phyloP scores from a whole-genome alignment of 1,140 invertebrate species.

The Meloidogyne floridensis region DNA sequence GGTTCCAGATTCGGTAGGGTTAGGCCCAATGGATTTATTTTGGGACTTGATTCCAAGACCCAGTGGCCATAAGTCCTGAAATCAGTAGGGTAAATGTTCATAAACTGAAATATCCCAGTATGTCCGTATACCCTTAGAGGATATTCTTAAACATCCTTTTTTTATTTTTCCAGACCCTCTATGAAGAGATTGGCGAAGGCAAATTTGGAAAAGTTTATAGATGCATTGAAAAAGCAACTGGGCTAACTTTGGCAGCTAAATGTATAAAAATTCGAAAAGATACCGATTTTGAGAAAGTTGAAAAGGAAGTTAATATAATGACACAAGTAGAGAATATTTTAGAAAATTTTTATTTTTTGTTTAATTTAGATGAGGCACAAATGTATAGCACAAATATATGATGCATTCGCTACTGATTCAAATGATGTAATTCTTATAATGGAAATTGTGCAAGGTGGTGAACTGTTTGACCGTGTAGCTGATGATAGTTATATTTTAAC shows the following conservation, averaged over 20 bases:
- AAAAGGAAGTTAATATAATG: conserved; percentile 68
- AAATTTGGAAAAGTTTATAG: conserved; percentile 76
- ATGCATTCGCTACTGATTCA: conserved; percentile 71
- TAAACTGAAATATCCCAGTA: too few relatives aligned
- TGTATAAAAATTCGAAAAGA: conserved; percentile 59
- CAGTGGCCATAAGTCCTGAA: neutral
- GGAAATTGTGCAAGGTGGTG: conserved; percentile 70
- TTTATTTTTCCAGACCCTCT: conserved; percentile 29
- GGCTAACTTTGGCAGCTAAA: conserved; percentile 59
- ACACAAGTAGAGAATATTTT: conserved; percentile 60
- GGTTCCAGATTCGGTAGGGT: too few relatives aligned
- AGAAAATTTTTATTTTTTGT: neutral
- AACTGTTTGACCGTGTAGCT: conserved; percentile 71
- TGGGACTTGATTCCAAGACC: too few relatives aligned
- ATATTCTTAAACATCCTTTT: neutral
- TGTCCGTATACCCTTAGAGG: too few relatives aligned
- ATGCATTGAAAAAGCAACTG: conserved; percentile 58
- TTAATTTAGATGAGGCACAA: conserved; percentile 67
- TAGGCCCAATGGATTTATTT: too few relatives aligned
- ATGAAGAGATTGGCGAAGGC: conserved; percentile 74
- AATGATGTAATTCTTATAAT: conserved; percentile 70
- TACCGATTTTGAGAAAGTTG: conserved; percentile 29
- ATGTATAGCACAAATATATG: conserved; percentile 71
- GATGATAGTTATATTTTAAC: conserved; percentile 69
- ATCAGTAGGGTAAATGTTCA: too few relatives aligned